These are phyloP conservation scores for Suricata suricatta DNA, from an alignment of 2,113 vertebrate genomes.

Conservation along the genomic window DNA sequence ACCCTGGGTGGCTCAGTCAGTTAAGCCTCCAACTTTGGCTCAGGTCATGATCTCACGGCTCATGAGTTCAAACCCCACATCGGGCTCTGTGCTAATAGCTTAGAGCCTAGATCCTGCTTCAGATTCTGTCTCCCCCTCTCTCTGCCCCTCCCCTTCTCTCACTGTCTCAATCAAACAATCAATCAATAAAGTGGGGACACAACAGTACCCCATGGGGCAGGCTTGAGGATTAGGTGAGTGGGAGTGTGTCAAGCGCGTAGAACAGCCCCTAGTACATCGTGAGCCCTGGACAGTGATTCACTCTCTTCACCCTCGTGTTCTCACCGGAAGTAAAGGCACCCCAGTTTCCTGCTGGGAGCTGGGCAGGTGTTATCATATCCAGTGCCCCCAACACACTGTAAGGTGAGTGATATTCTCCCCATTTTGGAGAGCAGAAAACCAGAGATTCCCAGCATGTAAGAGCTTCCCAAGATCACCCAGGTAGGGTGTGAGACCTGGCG, in stretches of 20 bases:
- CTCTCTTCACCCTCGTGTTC: background rate
- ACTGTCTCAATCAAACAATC: too few relatives aligned
- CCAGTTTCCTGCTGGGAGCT: background rate
- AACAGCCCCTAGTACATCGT: background rate
- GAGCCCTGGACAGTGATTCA: rapidly evolving
- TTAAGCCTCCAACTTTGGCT: too few relatives aligned
- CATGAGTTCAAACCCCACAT: too few relatives aligned
- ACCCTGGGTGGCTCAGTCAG: too few relatives aligned
- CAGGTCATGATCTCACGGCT: too few relatives aligned
- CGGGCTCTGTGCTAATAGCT: too few relatives aligned
- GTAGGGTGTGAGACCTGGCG: background rate
- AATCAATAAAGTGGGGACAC: background rate
- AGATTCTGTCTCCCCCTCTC: too few relatives aligned
- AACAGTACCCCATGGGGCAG: background rate
- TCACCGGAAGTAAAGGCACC: background rate
- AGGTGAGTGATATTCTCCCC: background rate
- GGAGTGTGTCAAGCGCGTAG: rapidly evolving
- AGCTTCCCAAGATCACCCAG: background rate
- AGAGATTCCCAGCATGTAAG: background rate
- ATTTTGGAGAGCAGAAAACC: background rate
- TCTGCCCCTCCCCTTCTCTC: too few relatives aligned
- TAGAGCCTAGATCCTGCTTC: too few relatives aligned
- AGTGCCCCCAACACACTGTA: background rate
- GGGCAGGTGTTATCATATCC: background rate
- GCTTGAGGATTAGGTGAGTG: background rate